Conservation (phyloP, 64 coral and sea anemone genomes). For the Dendrophyllia cribrosa region DNA sequence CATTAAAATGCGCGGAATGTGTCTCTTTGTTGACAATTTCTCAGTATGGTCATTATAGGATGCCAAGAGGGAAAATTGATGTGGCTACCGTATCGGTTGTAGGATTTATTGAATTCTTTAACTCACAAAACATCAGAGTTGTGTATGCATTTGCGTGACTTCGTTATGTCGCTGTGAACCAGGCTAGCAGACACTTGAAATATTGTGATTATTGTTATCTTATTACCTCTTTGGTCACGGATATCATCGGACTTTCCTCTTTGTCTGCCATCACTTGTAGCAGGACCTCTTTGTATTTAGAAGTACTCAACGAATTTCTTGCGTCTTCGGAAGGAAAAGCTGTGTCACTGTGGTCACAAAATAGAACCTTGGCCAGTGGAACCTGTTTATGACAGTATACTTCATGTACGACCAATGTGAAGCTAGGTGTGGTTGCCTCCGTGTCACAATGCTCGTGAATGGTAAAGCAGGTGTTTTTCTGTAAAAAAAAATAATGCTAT, state of each 20-base stretch:
- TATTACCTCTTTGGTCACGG: conserved; percentile 2
- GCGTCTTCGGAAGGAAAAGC: not conserved
- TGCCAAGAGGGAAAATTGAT: too few species aligned
- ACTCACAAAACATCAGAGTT: too few species aligned
- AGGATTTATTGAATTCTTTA: too few species aligned
- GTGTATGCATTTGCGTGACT: too few species aligned
- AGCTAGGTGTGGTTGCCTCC: not conserved
- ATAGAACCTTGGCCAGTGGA: conserved; percentile 22
- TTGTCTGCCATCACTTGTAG: not conserved
- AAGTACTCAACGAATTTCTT: not conserved
- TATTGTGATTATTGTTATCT: too few species aligned
- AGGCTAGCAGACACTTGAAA: too few species aligned
- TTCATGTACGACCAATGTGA: conserved; percentile 5
- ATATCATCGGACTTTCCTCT: conserved; percentile 2
- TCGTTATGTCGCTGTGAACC: too few species aligned
- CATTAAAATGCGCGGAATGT: too few species aligned
- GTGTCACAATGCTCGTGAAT: not conserved
- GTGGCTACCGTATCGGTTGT: too few species aligned
- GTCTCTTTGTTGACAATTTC: too few species aligned
- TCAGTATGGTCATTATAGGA: too few species aligned
- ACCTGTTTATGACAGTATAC: conserved; percentile 10
- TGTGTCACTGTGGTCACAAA: conserved; percentile 24
- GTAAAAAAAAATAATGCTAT: not conserved
- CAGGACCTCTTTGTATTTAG: conserved; percentile 14
- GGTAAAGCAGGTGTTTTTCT: not conserved